These are phyloP conservation scores for Caenorhabditis zanzibari DNA, from an alignment of 2,888 invertebrate species.

Conservation along the genomic window DNA sequence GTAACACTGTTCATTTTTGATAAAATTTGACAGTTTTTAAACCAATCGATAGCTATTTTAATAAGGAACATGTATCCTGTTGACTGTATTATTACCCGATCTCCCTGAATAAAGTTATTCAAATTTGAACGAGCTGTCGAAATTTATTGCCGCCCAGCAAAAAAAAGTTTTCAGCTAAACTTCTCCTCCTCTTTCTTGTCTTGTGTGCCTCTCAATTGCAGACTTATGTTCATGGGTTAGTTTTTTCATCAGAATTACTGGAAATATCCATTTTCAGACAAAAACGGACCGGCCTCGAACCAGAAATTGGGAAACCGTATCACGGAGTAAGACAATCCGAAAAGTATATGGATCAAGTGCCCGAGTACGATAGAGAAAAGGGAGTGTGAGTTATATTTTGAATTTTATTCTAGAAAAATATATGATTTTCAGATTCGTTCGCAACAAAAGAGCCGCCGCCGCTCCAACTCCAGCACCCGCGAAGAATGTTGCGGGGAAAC, in stretches of 20 bases:
- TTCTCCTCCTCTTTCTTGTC: conserved; percentile 46
- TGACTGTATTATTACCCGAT: too few relatives aligned
- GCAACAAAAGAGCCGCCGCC: conserved; percentile 29
- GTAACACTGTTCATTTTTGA: too few relatives aligned
- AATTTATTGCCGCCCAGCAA: too few relatives aligned
- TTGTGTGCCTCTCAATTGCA: conserved; percentile 36
- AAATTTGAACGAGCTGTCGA: too few relatives aligned
- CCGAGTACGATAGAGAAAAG: conserved; percentile 46
- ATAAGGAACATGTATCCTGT: too few relatives aligned
- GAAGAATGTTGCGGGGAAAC: background rate
- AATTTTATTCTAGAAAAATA: background rate
- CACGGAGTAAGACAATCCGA: conserved; percentile 8
- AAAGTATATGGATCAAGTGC: conserved; percentile 25
- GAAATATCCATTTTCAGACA: conserved; percentile 17
- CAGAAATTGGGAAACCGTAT: conserved; percentile 4
- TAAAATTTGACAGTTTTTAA: too few relatives aligned
- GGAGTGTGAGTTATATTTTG: conserved; percentile 26
- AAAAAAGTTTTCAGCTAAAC: conserved; percentile 52
- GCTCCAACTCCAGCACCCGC: background rate
- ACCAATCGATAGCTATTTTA: too few relatives aligned
- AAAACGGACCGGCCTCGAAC: background rate
- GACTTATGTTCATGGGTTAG: conserved; percentile 31
- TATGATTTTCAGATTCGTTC: conserved; percentile 25
- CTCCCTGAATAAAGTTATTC: too few relatives aligned
- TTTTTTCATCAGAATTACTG: background rate